Evolutionary conservation across 1,140 invertebrate genomes (phyloP).

Genomic region (Melitaea cinxia): DNA sequence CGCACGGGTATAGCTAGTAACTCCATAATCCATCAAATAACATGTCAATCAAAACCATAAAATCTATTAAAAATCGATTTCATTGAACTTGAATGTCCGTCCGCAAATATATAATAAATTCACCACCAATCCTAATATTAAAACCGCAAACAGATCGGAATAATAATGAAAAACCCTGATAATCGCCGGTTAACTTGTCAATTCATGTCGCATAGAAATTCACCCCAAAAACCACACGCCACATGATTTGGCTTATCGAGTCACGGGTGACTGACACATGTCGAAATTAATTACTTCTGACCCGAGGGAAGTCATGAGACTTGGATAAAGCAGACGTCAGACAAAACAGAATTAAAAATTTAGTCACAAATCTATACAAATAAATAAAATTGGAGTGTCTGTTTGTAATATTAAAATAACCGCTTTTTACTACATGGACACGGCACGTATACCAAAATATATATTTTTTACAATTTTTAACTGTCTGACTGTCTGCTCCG

Average conservation of each 20-base stretch:
- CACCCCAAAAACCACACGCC: constrained; percentile 19
- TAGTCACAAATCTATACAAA: too few relatives aligned
- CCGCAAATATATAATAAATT: not conserved
- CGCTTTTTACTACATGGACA: too few relatives aligned
- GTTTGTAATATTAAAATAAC: too few relatives aligned
- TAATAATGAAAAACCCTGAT: constrained; percentile 8
- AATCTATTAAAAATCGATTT: too few relatives aligned
- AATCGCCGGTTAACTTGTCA: constrained; percentile 19
- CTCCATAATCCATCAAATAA: too few relatives aligned
- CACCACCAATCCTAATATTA: not conserved
- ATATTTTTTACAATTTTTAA: too few relatives aligned
- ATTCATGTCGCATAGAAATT: constrained; percentile 22
- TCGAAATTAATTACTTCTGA: constrained; percentile 37
- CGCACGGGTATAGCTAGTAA: too few relatives aligned
- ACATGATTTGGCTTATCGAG: constrained; percentile 28
- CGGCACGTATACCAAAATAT: too few relatives aligned
- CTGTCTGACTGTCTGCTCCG: too few relatives aligned
- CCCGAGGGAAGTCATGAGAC: constrained; percentile 17
- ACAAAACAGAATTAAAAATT: not conserved
- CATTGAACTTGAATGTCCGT: too few relatives aligned
- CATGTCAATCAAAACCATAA: too few relatives aligned
- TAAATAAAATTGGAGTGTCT: too few relatives aligned
- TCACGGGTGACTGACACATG: constrained; percentile 32
- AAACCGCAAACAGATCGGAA: not conserved
- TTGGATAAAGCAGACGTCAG: not conserved